Percentiles rank a stretch among this genome's conserved stretches.
Conservation (phyloP, 2,113 vertebrate species). For the Morphnarchus princeps region DNA sequence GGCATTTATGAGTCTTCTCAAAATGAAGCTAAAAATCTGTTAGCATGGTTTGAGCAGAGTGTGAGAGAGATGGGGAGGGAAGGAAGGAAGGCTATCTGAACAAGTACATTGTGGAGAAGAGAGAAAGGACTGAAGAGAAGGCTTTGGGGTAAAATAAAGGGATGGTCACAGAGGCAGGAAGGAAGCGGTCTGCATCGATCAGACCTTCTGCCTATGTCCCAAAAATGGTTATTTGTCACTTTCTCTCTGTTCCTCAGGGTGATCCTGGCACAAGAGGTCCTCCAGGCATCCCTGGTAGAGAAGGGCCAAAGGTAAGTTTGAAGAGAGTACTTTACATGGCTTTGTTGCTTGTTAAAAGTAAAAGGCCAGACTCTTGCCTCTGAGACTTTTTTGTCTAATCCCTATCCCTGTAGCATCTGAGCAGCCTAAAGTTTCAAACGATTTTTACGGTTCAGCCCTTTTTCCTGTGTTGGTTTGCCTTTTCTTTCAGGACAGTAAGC, state of each 20-base stretch:
- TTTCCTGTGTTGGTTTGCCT: not conserved
- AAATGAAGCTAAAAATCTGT: not conserved
- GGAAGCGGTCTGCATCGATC: constrained; percentile 25
- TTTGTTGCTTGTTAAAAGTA: not conserved
- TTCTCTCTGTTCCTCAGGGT: constrained; percentile 72
- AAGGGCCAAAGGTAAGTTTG: constrained; percentile 89
- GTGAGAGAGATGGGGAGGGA: not conserved
- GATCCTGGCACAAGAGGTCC: constrained; percentile 88
- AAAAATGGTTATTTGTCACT: not conserved
- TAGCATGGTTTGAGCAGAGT: not conserved
- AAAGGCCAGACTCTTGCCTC: not conserved
- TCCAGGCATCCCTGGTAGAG: constrained; percentile 90
- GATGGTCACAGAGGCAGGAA: constrained; percentile 67
- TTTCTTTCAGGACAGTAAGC: not conserved
- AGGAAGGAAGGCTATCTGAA: not conserved
- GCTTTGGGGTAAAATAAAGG: not conserved
- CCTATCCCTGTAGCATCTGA: not conserved
- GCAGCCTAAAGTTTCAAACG: not conserved
- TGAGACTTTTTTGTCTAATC: not conserved
- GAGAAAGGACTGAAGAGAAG: not conserved
- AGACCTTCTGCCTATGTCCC: not conserved
- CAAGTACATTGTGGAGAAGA: not conserved
- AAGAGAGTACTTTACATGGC: not conserved
- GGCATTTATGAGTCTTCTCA: not conserved
- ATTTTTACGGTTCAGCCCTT: not conserved